Evolutionary conservation across 2,888 invertebrate species (phyloP).

Genomic region (Parapristionchus giblindavisi): DNA sequence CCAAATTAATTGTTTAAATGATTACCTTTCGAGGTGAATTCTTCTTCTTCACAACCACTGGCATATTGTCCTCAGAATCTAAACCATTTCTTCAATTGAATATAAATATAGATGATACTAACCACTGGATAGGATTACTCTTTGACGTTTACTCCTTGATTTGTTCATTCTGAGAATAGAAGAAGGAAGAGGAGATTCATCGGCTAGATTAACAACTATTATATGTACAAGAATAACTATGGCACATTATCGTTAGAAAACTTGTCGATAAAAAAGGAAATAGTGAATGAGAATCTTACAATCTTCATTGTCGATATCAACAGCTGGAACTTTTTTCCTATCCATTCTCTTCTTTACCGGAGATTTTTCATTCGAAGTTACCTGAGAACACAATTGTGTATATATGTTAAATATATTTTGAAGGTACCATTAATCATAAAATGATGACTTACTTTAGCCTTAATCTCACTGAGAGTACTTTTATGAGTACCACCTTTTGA

Average conservation of each 20-base stretch:
- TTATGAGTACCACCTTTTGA: constrained; percentile 7
- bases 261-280: not conserved
- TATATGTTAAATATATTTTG: not conserved
- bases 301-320: constrained; percentile 21
- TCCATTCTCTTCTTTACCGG: constrained; percentile 7
- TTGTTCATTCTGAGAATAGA: constrained; percentile 18
- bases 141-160: constrained; percentile 18
- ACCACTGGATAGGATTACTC: constrained; percentile 24
- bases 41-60: constrained; percentile 16
- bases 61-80: constrained; percentile 31
- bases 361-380: not conserved
- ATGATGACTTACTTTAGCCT: constrained; percentile 16
- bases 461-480: constrained; percentile 33
- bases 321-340: not conserved
- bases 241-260: not conserved
- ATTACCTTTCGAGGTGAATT: too few relatives aligned
- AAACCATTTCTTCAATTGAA: not conserved
- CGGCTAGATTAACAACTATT: constrained; percentile 16
- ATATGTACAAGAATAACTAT: not conserved
- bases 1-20: too few relatives aligned
- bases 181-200: constrained; percentile 33
- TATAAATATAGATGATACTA: not conserved
- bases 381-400: not conserved
- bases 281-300: constrained; percentile 9
- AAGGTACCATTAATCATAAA: not conserved